A percentile compares a stretch with the other conserved stretches of the same genome.
phyloP scores from a whole-genome alignment of 2,113 vertebrate genomes.

The Castor canadensis region DNA sequence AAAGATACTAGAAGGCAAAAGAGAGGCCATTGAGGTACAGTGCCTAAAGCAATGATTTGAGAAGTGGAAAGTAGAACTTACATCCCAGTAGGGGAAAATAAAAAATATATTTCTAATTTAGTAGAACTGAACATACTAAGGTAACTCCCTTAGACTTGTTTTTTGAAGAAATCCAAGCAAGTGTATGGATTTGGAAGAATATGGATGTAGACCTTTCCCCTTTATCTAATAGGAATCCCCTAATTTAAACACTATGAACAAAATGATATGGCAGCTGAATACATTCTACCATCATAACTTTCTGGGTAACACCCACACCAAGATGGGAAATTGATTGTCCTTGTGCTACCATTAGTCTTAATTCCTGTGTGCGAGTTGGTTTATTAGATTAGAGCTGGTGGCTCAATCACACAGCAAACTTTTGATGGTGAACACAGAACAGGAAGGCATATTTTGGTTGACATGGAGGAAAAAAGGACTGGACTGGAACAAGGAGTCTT shows the following conservation, averaged over 20 bases:
- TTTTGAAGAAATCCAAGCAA: background rate
- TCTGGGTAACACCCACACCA: background rate
- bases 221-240: background rate
- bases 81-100: background rate
- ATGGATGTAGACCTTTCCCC: background rate
- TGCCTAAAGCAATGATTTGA: background rate
- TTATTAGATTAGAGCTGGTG: background rate
- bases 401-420: background rate
- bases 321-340: background rate
- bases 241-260: conserved; percentile 6
- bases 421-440: background rate
- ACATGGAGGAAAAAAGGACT: background rate
- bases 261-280: background rate
- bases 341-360: background rate
- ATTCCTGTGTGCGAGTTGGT: background rate
- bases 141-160: background rate
- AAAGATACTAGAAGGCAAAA: background rate
- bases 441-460: background rate
- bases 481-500: background rate
- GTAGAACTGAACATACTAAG: conserved; percentile 42
- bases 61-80: conserved; percentile 27
- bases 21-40: background rate
- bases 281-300: background rate
- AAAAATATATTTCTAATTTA: conserved; percentile 29
- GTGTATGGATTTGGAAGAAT: background rate